Conservation (phyloP, 2,888 invertebrate species). For the Pasiphila rectangulata region DNA sequence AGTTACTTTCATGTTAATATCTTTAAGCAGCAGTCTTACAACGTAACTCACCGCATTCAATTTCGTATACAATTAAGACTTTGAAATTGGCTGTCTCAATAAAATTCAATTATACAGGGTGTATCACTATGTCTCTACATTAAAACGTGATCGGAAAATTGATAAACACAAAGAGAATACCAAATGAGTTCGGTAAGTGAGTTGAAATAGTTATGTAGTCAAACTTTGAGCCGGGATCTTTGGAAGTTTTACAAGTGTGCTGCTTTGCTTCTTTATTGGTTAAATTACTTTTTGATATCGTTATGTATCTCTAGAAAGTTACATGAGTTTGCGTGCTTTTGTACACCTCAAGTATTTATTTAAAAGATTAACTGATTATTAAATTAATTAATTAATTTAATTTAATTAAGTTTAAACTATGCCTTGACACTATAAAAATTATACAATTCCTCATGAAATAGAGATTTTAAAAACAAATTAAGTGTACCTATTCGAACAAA, state of each 20-base stretch:
- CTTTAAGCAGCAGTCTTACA: neutral
- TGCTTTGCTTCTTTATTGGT: conserved; percentile 32
- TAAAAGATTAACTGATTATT: too few species aligned
- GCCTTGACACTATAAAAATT: too few species aligned
- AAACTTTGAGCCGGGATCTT: conserved; percentile 35
- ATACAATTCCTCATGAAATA: too few species aligned
- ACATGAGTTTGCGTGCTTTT: neutral
- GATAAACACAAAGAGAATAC: conserved; percentile 42
- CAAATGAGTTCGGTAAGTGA: conserved; percentile 44
- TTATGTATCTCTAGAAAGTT: neutral
- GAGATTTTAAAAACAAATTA: too few species aligned
- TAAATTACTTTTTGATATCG: conserved; percentile 14
- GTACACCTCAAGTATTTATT: neutral
- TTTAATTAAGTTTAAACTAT: too few species aligned
- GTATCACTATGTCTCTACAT: conserved; percentile 22
- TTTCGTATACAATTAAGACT: neutral
- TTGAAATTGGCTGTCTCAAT: neutral
- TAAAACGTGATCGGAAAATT: conserved; percentile 34
- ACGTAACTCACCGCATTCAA: too few species aligned
- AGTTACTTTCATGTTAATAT: too few species aligned
- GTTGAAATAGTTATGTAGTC: conserved; percentile 31
- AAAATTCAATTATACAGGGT: conserved; percentile 5
- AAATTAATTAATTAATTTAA: too few species aligned
- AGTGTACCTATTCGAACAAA: too few species aligned
- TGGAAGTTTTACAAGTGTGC: conserved; percentile 35